Base-by-base conservation (phyloP, 2,797 vertebrate species). In the Karalla daura region DNA sequence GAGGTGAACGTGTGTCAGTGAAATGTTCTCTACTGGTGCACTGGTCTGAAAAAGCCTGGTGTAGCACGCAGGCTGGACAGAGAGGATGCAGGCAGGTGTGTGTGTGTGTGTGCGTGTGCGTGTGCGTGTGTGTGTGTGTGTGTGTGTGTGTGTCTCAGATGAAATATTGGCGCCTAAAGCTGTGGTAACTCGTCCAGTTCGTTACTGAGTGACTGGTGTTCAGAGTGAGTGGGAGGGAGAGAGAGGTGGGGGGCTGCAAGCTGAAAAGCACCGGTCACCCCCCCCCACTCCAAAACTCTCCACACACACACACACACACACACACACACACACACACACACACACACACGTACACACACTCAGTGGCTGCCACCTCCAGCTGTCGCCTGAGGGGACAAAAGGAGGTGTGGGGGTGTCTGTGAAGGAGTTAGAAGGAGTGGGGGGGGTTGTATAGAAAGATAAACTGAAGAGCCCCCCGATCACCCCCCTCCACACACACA, bases 321-420 rank as follows among this genome's bases (percentile, higher is more conserved):
- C 43, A 35, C n/a, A 28, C 17, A 27, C 28, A 25, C 52, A 39
- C 17, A 45, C 60, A 74, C 21, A 56, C 50, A 37, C 35, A 53
- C 32, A 30, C 46, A 17, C 39, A 14, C 49, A 11, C 15, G 25
- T 15, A 25, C 55, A 30, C 66, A 12, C 28, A 20, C 60, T 18
- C 27, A 50, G n/a, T 81, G 79, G 80, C 89, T 91, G 90, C 86
- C 85, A 84, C 81, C 91, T 94, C 93, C 94, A 95, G 95, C 92
- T 92, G 93, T 92, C 94, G 81, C 60, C 80, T 84, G 39, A 49
- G 76, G 81, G 92, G 89, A 95, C 94, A 95, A 95, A 93, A 80
- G 93, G 86, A 80, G 83, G 80, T 75, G 84, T 67, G 87, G 78
- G 84, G 84, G 80, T 73, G 78, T 78, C 47, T 66, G 65, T 74